These are phyloP conservation scores for Megaptera novaeangliae DNA, from an alignment of 2,113 vertebrate genomes.

Conservation along the genomic window DNA sequence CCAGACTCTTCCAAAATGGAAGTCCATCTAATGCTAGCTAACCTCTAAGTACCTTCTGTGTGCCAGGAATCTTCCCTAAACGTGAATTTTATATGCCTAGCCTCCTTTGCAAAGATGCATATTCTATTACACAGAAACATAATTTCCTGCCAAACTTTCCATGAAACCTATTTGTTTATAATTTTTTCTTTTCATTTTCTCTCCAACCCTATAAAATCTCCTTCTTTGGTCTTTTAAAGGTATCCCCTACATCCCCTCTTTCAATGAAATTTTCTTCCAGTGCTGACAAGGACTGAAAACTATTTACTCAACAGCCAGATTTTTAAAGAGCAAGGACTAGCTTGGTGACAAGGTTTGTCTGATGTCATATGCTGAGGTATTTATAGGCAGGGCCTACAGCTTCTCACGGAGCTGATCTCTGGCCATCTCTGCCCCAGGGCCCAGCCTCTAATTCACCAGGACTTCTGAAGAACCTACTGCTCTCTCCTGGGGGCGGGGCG, in stretches of 20 bases:
- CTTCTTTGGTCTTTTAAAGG: background rate
- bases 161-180: background rate
- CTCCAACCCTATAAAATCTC: background rate
- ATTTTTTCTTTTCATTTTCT: background rate
- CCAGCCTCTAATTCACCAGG: background rate
- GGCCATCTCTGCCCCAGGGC: background rate
- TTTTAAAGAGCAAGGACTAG: constrained; percentile 28
- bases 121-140: background rate
- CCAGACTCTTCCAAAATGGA: background rate
- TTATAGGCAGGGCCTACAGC: background rate
- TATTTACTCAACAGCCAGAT: background rate
- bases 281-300: background rate
- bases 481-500: background rate
- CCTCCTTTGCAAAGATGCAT: background rate
- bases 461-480: constrained; percentile 37
- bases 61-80: background rate
- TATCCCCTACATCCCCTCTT: background rate
- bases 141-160: background rate
- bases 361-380: constrained; percentile 39
- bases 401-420: background rate
- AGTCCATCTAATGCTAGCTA: background rate
- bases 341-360: background rate
- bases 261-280: background rate
- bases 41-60: background rate
- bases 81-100: background rate